phyloP scores from a whole-genome alignment of 2,797 vertebrate genomes.

The Emydoidea blandingii region DNA sequence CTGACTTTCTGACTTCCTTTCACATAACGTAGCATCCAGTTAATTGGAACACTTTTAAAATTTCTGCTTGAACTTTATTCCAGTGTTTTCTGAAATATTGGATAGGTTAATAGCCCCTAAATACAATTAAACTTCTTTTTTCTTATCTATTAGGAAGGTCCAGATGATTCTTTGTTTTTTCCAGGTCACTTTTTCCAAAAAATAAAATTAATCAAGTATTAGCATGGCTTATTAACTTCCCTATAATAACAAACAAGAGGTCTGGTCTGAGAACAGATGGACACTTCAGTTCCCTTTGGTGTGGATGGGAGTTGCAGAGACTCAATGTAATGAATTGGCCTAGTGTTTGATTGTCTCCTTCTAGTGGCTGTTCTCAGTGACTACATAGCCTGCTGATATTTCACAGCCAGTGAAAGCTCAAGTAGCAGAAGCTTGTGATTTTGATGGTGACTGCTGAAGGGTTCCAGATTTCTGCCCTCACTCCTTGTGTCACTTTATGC shows the following conservation, averaged over 20 bases:
- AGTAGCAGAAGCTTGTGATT: neutral
- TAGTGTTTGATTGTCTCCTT: no score
- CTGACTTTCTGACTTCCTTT: neutral
- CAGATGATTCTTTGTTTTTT: neutral
- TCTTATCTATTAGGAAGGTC: neutral
- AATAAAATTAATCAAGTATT: neutral
- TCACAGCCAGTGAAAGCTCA: fast-evolving
- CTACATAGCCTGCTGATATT: neutral
- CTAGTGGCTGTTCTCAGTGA: fast-evolving
- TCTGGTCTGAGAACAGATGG: neutral
- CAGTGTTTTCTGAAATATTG: neutral
- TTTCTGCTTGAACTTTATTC: neutral
- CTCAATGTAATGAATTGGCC: neutral
- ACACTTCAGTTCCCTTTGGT: neutral
- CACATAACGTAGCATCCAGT: neutral
- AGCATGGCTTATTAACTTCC: neutral
- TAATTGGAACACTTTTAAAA: neutral
- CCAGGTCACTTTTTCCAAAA: neutral
- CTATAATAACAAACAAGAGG: neutral
- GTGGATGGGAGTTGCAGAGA: neutral
- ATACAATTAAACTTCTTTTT: neutral
- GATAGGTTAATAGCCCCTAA: neutral
- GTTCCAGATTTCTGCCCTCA: neutral
- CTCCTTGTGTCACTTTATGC: neutral
- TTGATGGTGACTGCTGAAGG: neutral